Evolutionary conservation across 2,797 vertebrate species (phyloP), one percentile per base, ranked within the genome.

Genomic region (Pseudochaenichthys georgianus): DNA sequence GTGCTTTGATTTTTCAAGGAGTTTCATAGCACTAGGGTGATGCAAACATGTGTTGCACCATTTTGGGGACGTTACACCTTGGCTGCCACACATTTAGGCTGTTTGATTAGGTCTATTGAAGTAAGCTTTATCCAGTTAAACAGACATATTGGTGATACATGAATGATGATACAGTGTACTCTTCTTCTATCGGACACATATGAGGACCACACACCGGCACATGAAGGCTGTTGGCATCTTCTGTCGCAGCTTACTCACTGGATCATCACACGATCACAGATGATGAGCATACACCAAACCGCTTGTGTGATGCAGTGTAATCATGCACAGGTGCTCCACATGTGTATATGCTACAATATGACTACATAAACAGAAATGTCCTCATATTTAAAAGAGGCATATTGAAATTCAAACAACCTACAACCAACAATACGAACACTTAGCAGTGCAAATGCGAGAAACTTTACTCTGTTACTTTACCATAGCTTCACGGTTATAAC

Each of bases 261-360:
- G 47, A 43, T 48, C 42, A 68, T 71, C 52, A 64, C 64, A 63
- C 9, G 5, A 59, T 70, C 69, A 57, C 63, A 61, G 64, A 73
- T 78, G 47, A 57, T 23, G 19, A 67, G 19, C 50, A 59, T 48
- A 42, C 19, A 72, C 64, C 53, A 57, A 65, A 66, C 54, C 43
- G 34, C 34, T 43, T 55, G 38, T 71, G 23, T 67, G 68, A 70
- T 69, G 50, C 10, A 7, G 11, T 3, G 28, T 61, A 47, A 59
- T 70, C 52, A 58, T 13, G 11, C 41, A 54, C 38, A 57, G 52
- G 13, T 75, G 47, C 50, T 38, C 12, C 2, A 9, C 41, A 52
- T 57, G n/a, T 66, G 28, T 70, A 3, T 66, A n/a, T 48, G 16
- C 60, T 11, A 34, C 17, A 45, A 17, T 52, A 13, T 19, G 7